Conservation (phyloP, 2,888 invertebrate genomes). For the Halictus quadricinctus region DNA sequence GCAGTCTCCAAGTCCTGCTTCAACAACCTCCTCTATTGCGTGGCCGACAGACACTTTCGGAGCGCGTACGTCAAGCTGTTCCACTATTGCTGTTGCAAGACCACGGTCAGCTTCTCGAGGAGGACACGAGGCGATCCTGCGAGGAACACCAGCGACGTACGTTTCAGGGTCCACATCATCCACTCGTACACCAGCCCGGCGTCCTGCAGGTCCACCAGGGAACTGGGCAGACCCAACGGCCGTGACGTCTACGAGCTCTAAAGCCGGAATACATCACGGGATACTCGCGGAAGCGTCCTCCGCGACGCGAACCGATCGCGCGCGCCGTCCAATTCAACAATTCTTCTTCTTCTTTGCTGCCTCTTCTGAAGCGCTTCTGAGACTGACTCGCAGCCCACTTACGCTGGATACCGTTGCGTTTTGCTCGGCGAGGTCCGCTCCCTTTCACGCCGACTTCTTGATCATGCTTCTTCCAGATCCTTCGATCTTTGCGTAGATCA, state of each 20-base stretch:
- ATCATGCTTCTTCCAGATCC: not conserved
- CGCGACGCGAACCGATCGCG: conserved; percentile 45
- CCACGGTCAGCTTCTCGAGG: conserved; percentile 87
- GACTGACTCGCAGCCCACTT: not conserved
- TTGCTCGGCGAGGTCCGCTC: not conserved
- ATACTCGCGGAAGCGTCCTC: conserved; percentile 14
- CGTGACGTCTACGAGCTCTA: conserved; percentile 85
- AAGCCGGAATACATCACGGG: conserved; percentile 15
- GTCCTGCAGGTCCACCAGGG: conserved; percentile 77
- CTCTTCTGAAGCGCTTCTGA: not conserved
- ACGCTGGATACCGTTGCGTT: not conserved
- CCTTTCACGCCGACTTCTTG: not conserved
- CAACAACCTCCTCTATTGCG: conserved; percentile 87
- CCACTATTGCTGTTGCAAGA: conserved; percentile 92
- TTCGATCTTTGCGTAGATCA: not conserved
- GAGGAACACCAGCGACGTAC: conserved; percentile 85
- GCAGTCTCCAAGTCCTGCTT: conserved; percentile 88
- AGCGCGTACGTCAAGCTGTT: conserved; percentile 89
- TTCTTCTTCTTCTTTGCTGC: conserved; percentile 25
- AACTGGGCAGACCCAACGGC: conserved; percentile 82
- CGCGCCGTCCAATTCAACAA: conserved; percentile 58
- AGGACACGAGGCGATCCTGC: conserved; percentile 84
- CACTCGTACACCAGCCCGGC: conserved; percentile 86
- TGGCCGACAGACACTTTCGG: conserved; percentile 87
- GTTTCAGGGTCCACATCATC: conserved; percentile 88